These are phyloP conservation scores for Vombatus ursinus DNA, from an alignment of 2,113 vertebrate genomes.

Conservation along the genomic window DNA sequence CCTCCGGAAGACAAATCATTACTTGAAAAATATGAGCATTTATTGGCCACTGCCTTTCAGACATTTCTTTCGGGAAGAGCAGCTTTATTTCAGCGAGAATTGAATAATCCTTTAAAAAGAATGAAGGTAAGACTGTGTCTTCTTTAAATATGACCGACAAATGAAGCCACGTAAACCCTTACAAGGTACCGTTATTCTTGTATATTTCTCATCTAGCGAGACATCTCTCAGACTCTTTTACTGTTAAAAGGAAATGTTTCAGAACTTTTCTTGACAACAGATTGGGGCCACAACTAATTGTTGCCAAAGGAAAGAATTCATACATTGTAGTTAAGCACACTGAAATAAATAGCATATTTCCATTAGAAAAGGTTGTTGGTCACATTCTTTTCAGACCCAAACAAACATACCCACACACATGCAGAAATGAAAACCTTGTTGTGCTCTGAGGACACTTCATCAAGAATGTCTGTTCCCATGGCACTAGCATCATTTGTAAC, in stretches of 20 bases:
- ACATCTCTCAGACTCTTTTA: slow-evolving; percentile 1
- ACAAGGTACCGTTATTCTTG: neutral
- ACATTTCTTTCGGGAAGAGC: slow-evolving; percentile 98
- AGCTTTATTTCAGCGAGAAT: slow-evolving; percentile 96
- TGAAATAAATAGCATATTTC: neutral
- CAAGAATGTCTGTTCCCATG: neutral
- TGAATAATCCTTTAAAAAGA: slow-evolving; percentile 98
- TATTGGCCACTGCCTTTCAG: slow-evolving; percentile 96
- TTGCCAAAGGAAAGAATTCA: neutral
- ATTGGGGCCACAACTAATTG: neutral
- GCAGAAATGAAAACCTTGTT: neutral
- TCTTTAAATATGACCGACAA: neutral
- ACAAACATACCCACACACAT: neutral
- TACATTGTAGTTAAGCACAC: neutral
- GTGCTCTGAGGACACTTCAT: neutral
- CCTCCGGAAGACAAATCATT: slow-evolving; percentile 98
- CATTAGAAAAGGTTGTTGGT: neutral
- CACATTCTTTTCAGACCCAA: neutral
- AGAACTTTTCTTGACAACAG: slow-evolving; percentile 19
- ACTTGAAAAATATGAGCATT: slow-evolving; percentile 97
- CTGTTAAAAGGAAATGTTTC: neutral
- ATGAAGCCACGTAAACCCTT: neutral
- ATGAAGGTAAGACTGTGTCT: slow-evolving; percentile 91
- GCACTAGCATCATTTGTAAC: neutral
- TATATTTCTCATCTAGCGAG: neutral